These are phyloP conservation scores for Choristoneura fumiferana DNA, from an alignment of 1,140 invertebrate species.

Conservation along the genomic window DNA sequence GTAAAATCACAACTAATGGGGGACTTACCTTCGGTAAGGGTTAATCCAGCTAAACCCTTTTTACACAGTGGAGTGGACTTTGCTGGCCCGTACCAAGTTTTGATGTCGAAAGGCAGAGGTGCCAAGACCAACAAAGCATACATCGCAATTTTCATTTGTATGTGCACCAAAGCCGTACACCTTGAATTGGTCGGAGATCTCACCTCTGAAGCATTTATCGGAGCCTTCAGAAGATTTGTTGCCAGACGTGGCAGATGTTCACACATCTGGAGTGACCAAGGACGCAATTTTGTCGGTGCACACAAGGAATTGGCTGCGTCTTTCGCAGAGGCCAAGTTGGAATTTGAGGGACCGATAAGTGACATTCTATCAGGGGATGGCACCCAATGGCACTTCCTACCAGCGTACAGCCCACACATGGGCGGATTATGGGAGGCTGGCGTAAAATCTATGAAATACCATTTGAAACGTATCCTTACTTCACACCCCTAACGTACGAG, in stretches of 20 bases:
- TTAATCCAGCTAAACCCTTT: conserved; percentile 38
- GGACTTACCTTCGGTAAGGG: conserved; percentile 39
- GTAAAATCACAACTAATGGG: conserved; percentile 42
- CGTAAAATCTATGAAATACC: conserved; percentile 24
- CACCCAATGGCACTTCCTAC: conserved; percentile 62
- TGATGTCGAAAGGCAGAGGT: conserved; percentile 16
- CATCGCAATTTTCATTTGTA: conserved; percentile 47
- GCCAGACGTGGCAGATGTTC: conserved; percentile 35
- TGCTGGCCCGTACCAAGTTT: conserved; percentile 41
- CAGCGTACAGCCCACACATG: conserved; percentile 49
- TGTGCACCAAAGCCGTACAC: conserved; percentile 44
- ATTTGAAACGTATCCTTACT: conserved; percentile 27
- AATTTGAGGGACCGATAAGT: conserved; percentile 20
- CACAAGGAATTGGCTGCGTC: conserved; percentile 24
- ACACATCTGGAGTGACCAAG: conserved; percentile 29
- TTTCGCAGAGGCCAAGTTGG: conserved; percentile 22
- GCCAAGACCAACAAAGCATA: conserved; percentile 37
- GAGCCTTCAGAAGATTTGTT: conserved; percentile 45
- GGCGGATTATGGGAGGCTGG: conserved; percentile 63
- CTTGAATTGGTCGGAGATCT: conserved; percentile 49
- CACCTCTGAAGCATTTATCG: conserved; percentile 37
- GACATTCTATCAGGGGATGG: conserved; percentile 20
- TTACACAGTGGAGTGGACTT: conserved; percentile 49
- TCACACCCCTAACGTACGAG: conserved; percentile 29
- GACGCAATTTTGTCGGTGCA: conserved; percentile 44